Evolutionary conservation across 2,888 invertebrate species (phyloP), one percentile per base, ranked within the genome.

Genomic region (Cotesia congregata): DNA sequence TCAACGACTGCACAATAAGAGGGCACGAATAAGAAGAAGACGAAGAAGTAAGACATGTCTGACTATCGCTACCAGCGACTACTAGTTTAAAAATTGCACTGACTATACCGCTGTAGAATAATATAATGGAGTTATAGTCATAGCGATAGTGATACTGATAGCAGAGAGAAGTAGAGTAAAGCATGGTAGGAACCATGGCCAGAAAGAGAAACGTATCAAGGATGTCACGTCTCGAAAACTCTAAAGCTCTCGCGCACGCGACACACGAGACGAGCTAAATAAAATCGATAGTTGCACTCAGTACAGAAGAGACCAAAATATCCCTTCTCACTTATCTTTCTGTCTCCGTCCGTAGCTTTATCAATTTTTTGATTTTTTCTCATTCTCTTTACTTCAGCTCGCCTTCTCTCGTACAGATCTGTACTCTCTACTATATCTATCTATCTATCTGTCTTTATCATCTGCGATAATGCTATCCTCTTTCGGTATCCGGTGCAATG

Each of bases 201-300:
- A 50, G 7, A 50, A 12, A 50, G 12, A 50, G 7, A 50, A 12
- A 50, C 69, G 20, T 68, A 64, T 72, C 50, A 68, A 38, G 50
- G 12, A 65, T 12, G 15, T 30, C 40, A 12, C 67, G 59, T 30
- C 59, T 41, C 59, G 40, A 74, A 62, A 71, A 77, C 74, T 76
- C 75, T 70, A 80, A 79, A 78, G 79, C 74, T 15, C 30, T 15
- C 78, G 67, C 75, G 67, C 77, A 76, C 80, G 82, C 80, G 83
- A 83, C 83, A 82, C 69, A 80, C 80, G 81, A 83, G 67, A 80
- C 79, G 80, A 84, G 85, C 82, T 83, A 86, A 88, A 87, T 87
- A 87, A 88, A 88, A 88, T 88, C 88, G 85, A 88, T 87, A 85
- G 84, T 80, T 74, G 77, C 81, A 72, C 72, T 73, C n/a, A 75